A percentile compares a stretch with the other conserved stretches of the same genome.
Evolutionary conservation across 1,140 invertebrate species (phyloP).

Genomic region (Drosophila busckii): DNA sequence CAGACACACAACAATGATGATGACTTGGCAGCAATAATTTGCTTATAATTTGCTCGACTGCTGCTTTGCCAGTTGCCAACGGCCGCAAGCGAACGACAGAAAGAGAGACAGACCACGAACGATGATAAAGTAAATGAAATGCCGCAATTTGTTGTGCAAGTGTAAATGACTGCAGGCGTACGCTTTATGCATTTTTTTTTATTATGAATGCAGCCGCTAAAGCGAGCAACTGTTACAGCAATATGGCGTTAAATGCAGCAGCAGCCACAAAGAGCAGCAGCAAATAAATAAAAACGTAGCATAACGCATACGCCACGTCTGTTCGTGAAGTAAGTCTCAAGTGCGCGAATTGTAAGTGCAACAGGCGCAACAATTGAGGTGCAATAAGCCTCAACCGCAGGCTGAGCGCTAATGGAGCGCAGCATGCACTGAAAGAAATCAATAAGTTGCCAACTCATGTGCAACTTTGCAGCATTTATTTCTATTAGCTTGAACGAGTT

Average conservation of each 20-base stretch:
- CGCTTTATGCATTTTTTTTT: conserved; percentile 8
- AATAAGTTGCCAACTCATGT: no score
- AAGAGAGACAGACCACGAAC: conserved; percentile 34
- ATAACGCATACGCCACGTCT: conserved; percentile 34
- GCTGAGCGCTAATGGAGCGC: conserved; percentile 33
- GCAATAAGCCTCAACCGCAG: conserved; percentile 1
- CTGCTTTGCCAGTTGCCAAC: neutral
- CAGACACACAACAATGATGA: conserved; percentile 32
- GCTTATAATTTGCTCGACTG: conserved; percentile 62
- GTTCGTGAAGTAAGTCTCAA: conserved; percentile 60
- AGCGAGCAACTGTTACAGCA: conserved; percentile 36
- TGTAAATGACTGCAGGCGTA: conserved; percentile 30
- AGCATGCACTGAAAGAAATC: neutral
- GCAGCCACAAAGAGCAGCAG: conserved; percentile 16
- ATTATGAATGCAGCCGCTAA: conserved; percentile 30
- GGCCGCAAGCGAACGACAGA: conserved; percentile 6
- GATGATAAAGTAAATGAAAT: conserved; percentile 70
- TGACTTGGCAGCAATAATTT: conserved; percentile 68
- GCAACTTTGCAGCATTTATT: no score
- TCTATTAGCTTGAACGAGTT: conserved; percentile 47
- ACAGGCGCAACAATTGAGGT: conserved; percentile 45
- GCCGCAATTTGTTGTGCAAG: conserved; percentile 21
- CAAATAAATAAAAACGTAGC: conserved; percentile 17
- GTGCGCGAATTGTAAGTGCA: conserved; percentile 53
- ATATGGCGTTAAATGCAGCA: conserved; percentile 48